Evolutionary conservation across 2,888 invertebrate genomes (phyloP).

Genomic region (Mythimna lalbum): DNA sequence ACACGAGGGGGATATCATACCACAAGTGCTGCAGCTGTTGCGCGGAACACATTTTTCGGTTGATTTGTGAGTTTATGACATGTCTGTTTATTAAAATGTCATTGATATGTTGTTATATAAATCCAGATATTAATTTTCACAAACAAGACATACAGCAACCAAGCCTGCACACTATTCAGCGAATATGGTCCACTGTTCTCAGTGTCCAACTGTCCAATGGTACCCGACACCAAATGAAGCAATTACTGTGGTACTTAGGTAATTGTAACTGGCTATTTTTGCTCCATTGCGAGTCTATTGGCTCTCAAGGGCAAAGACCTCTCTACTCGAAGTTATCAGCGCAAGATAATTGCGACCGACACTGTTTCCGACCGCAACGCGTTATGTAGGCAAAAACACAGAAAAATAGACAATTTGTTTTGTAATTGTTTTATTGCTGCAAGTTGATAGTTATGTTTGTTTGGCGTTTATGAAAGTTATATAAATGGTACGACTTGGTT

Average conservation of each 20-base stretch:
- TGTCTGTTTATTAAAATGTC: too few species aligned
- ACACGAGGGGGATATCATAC: too few species aligned
- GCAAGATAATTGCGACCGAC: slow-evolving; percentile 44
- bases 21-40: too few species aligned
- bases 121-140: neutral
- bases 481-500: too few species aligned
- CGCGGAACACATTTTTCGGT: too few species aligned
- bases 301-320: slow-evolving; percentile 62
- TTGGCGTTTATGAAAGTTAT: neutral
- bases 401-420: slow-evolving; percentile 28
- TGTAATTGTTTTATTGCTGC: slow-evolving; percentile 24
- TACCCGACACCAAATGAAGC: slow-evolving; percentile 42
- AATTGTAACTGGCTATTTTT: slow-evolving; percentile 53
- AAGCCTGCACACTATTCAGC: slow-evolving; percentile 12
- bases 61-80: too few species aligned
- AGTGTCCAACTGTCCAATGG: slow-evolving; percentile 9
- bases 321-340: slow-evolving; percentile 51
- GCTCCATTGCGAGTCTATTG: slow-evolving; percentile 38
- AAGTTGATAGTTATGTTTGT: slow-evolving; percentile 2
- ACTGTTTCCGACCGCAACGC: slow-evolving; percentile 42
- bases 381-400: slow-evolving; percentile 26
- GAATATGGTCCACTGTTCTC: slow-evolving; percentile 2
- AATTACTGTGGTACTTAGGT: slow-evolving; percentile 47
- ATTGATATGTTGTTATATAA: too few species aligned
- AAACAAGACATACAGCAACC: neutral